Base-by-base conservation (phyloP, 2,797 vertebrate species). In the Notamacropus eugenii region DNA sequence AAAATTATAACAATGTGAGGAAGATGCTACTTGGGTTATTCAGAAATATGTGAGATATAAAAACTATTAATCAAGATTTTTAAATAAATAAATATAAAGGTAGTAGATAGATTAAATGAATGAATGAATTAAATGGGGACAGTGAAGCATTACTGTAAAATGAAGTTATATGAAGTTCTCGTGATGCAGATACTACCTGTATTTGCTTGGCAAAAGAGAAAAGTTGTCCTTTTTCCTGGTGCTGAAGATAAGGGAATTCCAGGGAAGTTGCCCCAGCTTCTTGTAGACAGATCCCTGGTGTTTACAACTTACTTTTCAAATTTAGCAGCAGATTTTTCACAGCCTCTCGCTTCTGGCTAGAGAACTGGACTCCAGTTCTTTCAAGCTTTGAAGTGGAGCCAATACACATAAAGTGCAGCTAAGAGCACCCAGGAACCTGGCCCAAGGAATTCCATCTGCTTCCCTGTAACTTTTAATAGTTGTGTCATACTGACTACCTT, bases 301-400 rank as follows among this genome's bases (percentile, higher is more conserved):
- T 96, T 96, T 97, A 97, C 95, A 94, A 98, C 67, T 98, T 98
- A 98, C 95, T 93, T 97, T 98, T 98, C 98, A 98, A 96, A 97
- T 98, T 97, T 98, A 97, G 96, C 97, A 98, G 93, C 74, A 94
- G 95, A 50, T 93, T 97, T 98, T 98, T 98, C 97, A 97, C 96
- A 28, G 97, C 95, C 95, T 94, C 97, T 97, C 97, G 59, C 90
- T 98, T 95, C 97, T 97, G 96, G 90, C 93, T 82, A 92, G 31
- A 93, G 93, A 97, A 96, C 96, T 4, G 95, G 96, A 96, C 94
- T 97, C 92, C 92, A 94, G 91, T 96, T 96, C 96, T 97, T 97
- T 97, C 97, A 95, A 59, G 54, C 19, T 24, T 95, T 97, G 97
- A 91, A 95, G 93, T 95, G 55, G 82, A 98, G 95, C 97, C 97